phyloP scores from a whole-genome alignment of 2,797 vertebrate genomes.

The Todus mexicanus region DNA sequence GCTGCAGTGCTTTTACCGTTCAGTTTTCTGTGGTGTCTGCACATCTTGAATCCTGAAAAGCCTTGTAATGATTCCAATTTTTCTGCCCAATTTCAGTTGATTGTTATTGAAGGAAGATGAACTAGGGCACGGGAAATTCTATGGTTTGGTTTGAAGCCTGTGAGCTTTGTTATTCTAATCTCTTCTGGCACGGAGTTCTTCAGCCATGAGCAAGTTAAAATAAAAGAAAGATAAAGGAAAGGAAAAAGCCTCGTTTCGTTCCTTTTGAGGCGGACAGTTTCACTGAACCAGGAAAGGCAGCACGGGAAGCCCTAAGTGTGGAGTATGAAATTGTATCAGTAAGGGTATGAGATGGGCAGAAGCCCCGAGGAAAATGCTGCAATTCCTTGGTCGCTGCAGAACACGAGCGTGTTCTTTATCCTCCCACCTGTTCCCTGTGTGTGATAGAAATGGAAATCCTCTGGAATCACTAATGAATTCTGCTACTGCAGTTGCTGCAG shows the following conservation, averaged over 20 bases:
- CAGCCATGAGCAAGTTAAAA: background rate
- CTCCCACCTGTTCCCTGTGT: background rate
- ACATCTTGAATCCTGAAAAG: background rate
- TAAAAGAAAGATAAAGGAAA: background rate
- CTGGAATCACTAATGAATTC: background rate
- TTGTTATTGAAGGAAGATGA: background rate
- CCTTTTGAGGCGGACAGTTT: background rate
- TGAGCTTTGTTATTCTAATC: background rate
- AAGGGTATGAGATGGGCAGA: background rate
- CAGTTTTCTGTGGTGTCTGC: background rate
- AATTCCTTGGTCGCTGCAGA: background rate
- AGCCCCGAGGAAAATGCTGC: background rate
- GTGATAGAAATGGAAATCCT: background rate
- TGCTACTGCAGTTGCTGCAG: background rate
- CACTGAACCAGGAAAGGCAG: background rate
- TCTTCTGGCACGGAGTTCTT: background rate
- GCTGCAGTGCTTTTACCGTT: background rate
- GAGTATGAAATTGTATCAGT: background rate
- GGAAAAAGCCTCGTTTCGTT: background rate
- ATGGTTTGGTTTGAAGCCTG: background rate
- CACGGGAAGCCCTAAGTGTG: background rate
- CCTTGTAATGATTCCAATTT: background rate
- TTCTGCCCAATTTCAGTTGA: background rate
- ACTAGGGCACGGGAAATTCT: background rate
- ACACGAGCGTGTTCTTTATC: background rate